phyloP scores from a whole-genome alignment of 1,140 invertebrate species.

The Drosophila trapezifrons region DNA sequence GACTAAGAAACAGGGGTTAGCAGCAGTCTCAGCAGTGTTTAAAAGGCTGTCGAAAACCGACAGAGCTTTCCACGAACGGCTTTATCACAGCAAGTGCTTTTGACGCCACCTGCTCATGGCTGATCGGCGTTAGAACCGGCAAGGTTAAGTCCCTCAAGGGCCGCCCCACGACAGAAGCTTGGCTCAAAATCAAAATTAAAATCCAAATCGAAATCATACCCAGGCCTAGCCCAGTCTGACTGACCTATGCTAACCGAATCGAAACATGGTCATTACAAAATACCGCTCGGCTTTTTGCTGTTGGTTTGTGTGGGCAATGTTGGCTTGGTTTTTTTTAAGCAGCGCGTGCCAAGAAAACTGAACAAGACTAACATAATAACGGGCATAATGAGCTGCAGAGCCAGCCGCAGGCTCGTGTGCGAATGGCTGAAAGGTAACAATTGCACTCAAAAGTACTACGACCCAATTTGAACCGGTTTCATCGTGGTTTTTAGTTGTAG shows the following conservation, averaged over 20 bases:
- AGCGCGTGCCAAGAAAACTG: constrained; percentile 80
- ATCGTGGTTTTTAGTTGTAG: constrained; percentile 38
- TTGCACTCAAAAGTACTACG: constrained; percentile 83
- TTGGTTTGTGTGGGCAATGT: constrained; percentile 28
- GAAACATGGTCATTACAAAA: constrained; percentile 70
- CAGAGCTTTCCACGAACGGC: neutral
- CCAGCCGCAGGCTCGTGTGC: constrained; percentile 34
- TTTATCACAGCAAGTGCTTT: neutral
- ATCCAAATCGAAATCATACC: constrained; percentile 20
- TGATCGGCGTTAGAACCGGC: constrained; percentile 45
- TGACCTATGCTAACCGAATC: constrained; percentile 73
- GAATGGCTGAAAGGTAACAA: constrained; percentile 69
- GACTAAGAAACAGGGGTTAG: neutral
- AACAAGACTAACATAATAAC: constrained; percentile 75
- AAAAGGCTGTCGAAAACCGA: neutral
- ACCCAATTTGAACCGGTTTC: constrained; percentile 80
- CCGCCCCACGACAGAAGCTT: constrained; percentile 3
- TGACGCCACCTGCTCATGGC: constrained; percentile 44
- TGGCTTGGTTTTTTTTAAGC: constrained; percentile 24
- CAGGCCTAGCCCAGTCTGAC: constrained; percentile 13
- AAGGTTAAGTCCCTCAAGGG: constrained; percentile 59
- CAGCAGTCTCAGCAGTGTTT: neutral
- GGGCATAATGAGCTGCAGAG: constrained; percentile 65
- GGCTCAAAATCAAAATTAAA: constrained; percentile 1
- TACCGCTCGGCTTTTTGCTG: constrained; percentile 28